Evolutionary conservation across 2,888 invertebrate genomes (phyloP).

Genomic region (Zygaena filipendulae): DNA sequence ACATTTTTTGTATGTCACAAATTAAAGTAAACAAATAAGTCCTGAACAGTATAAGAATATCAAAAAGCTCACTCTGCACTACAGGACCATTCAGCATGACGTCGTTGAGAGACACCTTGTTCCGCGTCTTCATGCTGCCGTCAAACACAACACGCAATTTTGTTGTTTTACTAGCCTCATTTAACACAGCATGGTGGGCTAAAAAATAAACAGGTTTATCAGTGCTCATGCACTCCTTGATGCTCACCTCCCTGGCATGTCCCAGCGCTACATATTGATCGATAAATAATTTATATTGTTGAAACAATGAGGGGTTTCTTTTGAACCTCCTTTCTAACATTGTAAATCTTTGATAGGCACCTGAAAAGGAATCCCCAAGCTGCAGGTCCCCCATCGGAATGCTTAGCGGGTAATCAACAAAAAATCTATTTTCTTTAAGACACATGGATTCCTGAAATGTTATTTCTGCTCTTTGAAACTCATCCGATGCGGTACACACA

Average conservation of each 20-base stretch:
- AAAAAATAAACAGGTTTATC: constrained; percentile 5
- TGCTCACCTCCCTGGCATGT: neutral
- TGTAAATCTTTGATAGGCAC: too few species aligned
- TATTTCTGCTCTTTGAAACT: too few species aligned
- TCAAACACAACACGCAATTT: too few species aligned
- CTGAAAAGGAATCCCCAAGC: too few species aligned
- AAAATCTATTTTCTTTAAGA: too few species aligned
- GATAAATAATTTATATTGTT: constrained; percentile 1
- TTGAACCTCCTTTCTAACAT: too few species aligned
- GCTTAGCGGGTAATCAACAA: too few species aligned
- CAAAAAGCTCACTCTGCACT: constrained; percentile 5
- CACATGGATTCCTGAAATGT: too few species aligned
- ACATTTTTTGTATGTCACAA: too few species aligned
- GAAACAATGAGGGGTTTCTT: neutral
- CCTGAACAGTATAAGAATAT: too few species aligned
- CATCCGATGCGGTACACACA: too few species aligned
- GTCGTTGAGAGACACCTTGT: constrained; percentile 4
- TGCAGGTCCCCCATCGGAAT: too few species aligned
- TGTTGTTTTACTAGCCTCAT: constrained; percentile 4
- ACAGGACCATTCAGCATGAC: constrained; percentile 6
- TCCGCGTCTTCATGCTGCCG: constrained; percentile 2
- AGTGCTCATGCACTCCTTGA: neutral
- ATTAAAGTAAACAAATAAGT: constrained; percentile 1
- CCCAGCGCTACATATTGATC: neutral
- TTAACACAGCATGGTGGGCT: constrained; percentile 5